Conservation (phyloP, 2,888 invertebrate species). For the Aleiodes leptofemur region DNA sequence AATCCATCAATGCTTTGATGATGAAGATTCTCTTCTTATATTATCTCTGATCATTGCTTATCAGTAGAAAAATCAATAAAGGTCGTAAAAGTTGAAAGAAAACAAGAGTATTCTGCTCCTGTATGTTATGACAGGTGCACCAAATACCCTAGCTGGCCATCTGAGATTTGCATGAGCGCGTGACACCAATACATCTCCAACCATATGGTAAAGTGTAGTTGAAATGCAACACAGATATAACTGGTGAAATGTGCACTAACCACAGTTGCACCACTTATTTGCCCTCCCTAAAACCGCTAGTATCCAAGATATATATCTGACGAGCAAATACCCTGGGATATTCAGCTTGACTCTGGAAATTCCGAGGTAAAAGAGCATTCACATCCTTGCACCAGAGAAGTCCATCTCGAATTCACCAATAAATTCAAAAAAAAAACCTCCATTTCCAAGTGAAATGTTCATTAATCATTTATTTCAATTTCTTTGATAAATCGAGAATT, state of each 20-base stretch:
- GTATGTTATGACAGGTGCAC: slow-evolving; percentile 17
- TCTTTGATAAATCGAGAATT: not conserved
- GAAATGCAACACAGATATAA: slow-evolving; percentile 36
- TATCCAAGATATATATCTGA: slow-evolving; percentile 37
- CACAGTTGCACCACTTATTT: slow-evolving; percentile 39
- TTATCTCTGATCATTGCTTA: too few species aligned
- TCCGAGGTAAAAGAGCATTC: not conserved
- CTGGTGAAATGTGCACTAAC: slow-evolving; percentile 34
- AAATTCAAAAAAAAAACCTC: not conserved
- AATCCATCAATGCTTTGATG: too few species aligned
- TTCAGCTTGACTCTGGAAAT: slow-evolving; percentile 43
- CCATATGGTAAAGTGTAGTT: slow-evolving; percentile 44
- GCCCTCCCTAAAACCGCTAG: slow-evolving; percentile 37
- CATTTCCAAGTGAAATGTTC: too few species aligned
- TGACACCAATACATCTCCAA: slow-evolving; percentile 38
- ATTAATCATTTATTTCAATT: not conserved
- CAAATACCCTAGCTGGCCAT: slow-evolving; percentile 5
- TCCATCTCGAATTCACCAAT: not conserved
- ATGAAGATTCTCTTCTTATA: too few species aligned
- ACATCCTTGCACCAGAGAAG: not conserved
- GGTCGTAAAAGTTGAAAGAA: not conserved
- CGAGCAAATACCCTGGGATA: slow-evolving; percentile 54
- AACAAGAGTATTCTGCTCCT: not conserved
- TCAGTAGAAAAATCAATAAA: too few species aligned
- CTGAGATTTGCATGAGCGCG: slow-evolving; percentile 30